A percentile compares a stretch with the other conserved stretches of the same genome.
Conservation (phyloP, 1,140 invertebrate species). For the Heliothis virescens region DNA sequence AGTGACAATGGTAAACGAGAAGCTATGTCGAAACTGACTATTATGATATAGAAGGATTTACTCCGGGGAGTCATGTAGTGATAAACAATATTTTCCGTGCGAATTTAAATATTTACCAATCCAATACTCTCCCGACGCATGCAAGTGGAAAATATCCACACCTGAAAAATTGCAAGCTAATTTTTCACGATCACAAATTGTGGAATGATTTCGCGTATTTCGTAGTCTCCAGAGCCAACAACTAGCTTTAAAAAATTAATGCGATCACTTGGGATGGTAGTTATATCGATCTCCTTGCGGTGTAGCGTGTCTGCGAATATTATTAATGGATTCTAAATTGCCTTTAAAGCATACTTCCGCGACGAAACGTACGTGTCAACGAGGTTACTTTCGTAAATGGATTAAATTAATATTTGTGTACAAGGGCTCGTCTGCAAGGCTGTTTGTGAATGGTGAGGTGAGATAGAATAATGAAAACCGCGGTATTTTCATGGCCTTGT, state of each 20-base stretch:
- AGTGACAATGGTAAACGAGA: too few species aligned
- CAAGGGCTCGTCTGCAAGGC: neutral
- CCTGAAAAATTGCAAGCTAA: too few species aligned
- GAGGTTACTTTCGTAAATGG: conserved; percentile 54
- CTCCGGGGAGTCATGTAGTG: too few species aligned
- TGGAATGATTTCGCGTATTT: conserved; percentile 19
- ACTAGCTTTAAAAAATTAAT: conserved; percentile 30
- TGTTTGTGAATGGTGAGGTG: neutral
- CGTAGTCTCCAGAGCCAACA: neutral
- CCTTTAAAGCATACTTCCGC: conserved; percentile 57
- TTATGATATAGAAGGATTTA: too few species aligned
- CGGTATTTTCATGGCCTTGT: neutral
- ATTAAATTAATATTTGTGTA: conserved; percentile 53
- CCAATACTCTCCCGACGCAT: too few species aligned
- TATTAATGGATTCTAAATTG: conserved; percentile 64
- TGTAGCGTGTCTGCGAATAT: conserved; percentile 55
- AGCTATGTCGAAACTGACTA: too few species aligned
- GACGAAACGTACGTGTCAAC: conserved; percentile 50
- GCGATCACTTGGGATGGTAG: conserved; percentile 11
- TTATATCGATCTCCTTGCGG: conserved; percentile 15
- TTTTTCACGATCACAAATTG: neutral
- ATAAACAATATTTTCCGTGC: too few species aligned
- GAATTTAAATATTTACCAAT: too few species aligned
- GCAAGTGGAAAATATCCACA: too few species aligned
- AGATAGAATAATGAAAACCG: neutral